phyloP scores from a whole-genome alignment of 2,888 invertebrate species.

The Watsonalla binaria region DNA sequence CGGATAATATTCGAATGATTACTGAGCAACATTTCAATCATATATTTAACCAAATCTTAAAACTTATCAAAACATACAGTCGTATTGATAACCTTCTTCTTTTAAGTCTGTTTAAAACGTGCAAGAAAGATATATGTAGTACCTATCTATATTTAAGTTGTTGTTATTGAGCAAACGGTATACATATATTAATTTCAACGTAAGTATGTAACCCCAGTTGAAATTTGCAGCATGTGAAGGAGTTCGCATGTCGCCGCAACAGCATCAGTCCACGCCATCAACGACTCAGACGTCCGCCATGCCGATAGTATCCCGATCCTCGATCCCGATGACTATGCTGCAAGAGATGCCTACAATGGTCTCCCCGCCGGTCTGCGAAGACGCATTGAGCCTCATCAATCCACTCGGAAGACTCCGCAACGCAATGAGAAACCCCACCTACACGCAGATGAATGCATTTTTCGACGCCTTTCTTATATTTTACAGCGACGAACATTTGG shows the following conservation, averaged over 20 bases:
- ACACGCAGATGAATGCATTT: constrained; percentile 52
- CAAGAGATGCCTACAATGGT: constrained; percentile 38
- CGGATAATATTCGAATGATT: no score
- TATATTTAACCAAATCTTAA: no score
- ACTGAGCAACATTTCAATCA: no score
- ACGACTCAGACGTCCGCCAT: constrained; percentile 24
- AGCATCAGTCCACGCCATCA: constrained; percentile 22
- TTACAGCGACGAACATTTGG: constrained; percentile 90
- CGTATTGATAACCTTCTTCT: no score
- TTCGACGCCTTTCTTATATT: constrained; percentile 88
- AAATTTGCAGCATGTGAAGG: constrained; percentile 41
- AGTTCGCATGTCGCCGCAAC: constrained; percentile 31
- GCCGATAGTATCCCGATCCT: constrained; percentile 19
- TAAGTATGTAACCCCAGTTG: background rate
- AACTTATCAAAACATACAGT: no score
- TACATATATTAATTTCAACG: no score
- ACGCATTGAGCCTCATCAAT: constrained; percentile 38
- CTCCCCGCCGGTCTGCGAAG: constrained; percentile 40
- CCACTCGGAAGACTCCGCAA: constrained; percentile 64
- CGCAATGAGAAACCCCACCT: constrained; percentile 65
- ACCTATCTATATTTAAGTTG: no score
- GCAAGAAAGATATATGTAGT: no score
- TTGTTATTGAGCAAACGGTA: no score
- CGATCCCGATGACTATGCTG: constrained; percentile 35
- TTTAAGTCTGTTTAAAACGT: no score